Percentiles rank a stretch among this genome's conserved stretches.
phyloP scores from a whole-genome alignment of 2,797 vertebrate species.

The Halcyon leucocephala region DNA sequence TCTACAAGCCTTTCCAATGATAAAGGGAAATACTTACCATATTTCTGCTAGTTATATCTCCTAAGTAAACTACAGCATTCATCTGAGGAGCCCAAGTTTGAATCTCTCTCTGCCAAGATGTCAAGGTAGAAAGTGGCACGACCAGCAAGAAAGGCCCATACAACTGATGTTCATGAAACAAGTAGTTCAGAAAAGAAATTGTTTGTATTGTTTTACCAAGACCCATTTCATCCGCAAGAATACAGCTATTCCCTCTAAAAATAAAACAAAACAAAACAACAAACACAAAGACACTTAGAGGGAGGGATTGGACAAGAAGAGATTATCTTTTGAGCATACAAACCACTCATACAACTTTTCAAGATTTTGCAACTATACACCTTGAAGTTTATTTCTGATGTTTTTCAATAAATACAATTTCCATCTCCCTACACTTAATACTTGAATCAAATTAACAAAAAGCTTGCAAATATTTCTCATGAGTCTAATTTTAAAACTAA shows the following conservation, averaged over 20 bases:
- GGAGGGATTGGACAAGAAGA: background rate
- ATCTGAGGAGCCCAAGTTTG: slow-evolving; percentile 94
- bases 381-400: background rate
- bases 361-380: background rate
- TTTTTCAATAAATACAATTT: background rate
- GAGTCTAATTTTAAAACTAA: background rate
- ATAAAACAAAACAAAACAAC: background rate
- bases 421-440: background rate
- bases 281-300: background rate
- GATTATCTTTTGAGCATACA: background rate
- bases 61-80: slow-evolving; percentile 97
- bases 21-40: slow-evolving; percentile 83
- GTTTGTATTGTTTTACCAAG: slow-evolving; percentile 99
- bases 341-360: background rate
- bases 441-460: background rate
- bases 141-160: slow-evolving; percentile 49
- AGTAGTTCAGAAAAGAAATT: slow-evolving; percentile 93
- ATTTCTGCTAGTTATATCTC: slow-evolving; percentile 96
- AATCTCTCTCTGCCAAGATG: slow-evolving; percentile 96
- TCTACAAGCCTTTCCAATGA: background rate
- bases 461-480: background rate
- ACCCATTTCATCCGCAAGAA: slow-evolving; percentile 98
- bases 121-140: slow-evolving; percentile 81
- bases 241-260: slow-evolving; percentile 82
- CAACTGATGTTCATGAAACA: slow-evolving; percentile 89